A percentile compares a stretch with the other conserved stretches of the same genome.
Evolutionary conservation across 1,140 invertebrate genomes (phyloP).

Genomic region (Drosophila eugracilis): DNA sequence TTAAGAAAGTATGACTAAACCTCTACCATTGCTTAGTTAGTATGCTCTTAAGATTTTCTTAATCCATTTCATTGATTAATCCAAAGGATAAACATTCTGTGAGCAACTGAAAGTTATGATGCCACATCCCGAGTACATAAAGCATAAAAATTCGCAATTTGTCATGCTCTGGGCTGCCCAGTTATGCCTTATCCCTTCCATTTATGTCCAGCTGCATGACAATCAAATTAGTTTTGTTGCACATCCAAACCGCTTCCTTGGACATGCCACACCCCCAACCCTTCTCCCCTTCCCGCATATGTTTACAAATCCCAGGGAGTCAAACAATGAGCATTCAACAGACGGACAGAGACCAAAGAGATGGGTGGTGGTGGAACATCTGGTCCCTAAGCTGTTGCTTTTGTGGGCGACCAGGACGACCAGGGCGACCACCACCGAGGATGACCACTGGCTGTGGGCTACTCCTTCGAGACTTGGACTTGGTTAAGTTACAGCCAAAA

Average conservation of each 20-base stretch:
- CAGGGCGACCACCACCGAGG: not conserved
- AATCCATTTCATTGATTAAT: constrained; percentile 7
- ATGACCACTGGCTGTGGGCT: constrained; percentile 30
- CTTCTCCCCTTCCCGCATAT: too few species aligned
- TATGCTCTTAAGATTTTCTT: not conserved
- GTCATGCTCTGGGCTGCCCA: constrained; percentile 28
- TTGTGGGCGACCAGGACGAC: constrained; percentile 22
- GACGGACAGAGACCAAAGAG: not conserved
- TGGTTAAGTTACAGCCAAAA: constrained; percentile 50
- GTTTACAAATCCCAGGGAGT: constrained; percentile 30
- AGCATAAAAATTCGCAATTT: constrained; percentile 40
- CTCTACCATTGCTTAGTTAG: not conserved
- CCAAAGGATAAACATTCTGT: not conserved
- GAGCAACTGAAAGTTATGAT: not conserved
- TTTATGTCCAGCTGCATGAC: constrained; percentile 37
- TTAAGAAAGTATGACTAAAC: too few species aligned
- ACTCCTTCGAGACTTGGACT: constrained; percentile 49
- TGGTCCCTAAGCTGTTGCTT: constrained; percentile 42
- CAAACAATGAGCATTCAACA: constrained; percentile 15
- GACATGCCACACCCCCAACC: too few species aligned
- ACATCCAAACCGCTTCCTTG: constrained; percentile 25
- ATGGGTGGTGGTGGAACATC: constrained; percentile 5
- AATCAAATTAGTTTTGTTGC: constrained; percentile 50
- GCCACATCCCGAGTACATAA: constrained; percentile 10
- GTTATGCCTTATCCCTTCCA: constrained; percentile 21